Conservation (phyloP, 2,113 vertebrate genomes). For the pig (Sus scrofa) region DNA sequence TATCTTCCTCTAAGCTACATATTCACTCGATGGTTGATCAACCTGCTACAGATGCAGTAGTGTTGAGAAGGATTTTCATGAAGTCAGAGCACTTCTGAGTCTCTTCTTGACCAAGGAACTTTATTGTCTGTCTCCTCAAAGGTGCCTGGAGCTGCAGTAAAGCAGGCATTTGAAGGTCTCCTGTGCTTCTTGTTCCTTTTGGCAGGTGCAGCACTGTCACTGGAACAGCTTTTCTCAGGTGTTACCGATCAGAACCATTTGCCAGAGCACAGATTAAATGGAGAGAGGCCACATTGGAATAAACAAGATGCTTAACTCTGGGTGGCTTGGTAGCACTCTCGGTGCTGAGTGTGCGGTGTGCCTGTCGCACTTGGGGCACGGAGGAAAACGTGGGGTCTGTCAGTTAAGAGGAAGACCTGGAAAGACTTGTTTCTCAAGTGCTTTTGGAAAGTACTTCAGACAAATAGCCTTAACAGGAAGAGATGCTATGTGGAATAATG, state of each 20-base stretch:
- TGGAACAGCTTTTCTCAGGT: conserved; percentile 7
- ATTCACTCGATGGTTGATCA: neutral
- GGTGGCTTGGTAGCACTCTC: neutral
- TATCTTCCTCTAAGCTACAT: neutral
- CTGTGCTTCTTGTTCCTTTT: neutral
- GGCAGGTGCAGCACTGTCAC: neutral
- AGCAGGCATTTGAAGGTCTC: neutral
- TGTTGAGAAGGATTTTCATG: neutral
- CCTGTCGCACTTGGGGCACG: no score
- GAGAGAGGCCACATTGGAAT: neutral
- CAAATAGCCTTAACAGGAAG: neutral
- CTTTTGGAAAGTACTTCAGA: conserved; percentile 7
- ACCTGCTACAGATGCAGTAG: neutral
- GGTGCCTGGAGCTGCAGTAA: neutral
- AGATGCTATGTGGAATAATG: neutral
- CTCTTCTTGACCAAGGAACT: neutral
- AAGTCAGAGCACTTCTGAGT: conserved; percentile 34
- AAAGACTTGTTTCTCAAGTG: neutral
- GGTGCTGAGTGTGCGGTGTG: neutral
- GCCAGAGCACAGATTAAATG: conserved; percentile 6
- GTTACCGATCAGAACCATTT: conserved; percentile 37
- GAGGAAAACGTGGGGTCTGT: neutral
- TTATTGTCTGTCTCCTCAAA: neutral
- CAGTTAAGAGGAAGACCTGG: neutral
- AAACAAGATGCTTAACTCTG: neutral